phyloP scores from a whole-genome alignment of 2,797 vertebrate genomes.

The Aulostomus chinensis region DNA sequence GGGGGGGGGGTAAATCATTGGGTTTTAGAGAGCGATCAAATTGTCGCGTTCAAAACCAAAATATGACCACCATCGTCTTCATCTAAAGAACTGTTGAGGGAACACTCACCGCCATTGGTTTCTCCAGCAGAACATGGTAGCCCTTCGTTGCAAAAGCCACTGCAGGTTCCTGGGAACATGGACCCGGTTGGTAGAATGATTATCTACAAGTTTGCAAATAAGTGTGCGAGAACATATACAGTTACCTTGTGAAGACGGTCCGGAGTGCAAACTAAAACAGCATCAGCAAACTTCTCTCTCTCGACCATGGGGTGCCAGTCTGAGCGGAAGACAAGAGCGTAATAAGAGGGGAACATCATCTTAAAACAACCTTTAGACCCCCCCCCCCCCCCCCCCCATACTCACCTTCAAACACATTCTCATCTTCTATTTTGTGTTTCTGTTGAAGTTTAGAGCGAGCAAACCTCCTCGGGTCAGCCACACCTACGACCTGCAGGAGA shows the following conservation, averaged over 20 bases:
- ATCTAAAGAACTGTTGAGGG: no score
- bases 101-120: slow-evolving; percentile 85
- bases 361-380: neutral
- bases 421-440: slow-evolving; percentile 56
- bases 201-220: neutral
- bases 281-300: slow-evolving; percentile 79
- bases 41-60: no score
- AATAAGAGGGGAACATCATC: neutral
- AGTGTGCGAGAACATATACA: no score
- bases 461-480: slow-evolving; percentile 78
- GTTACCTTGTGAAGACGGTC: slow-evolving; percentile 79
- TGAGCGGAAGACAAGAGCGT: slow-evolving; percentile 32
- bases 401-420: slow-evolving; percentile 74
- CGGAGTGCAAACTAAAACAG: slow-evolving; percentile 76
- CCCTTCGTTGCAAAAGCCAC: slow-evolving; percentile 81
- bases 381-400: neutral
- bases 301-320: slow-evolving; percentile 70
- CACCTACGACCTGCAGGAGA: slow-evolving; percentile 75
- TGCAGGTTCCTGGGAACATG: slow-evolving; percentile 74
- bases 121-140: slow-evolving; percentile 85
- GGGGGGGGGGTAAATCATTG: no score
- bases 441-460: slow-evolving; percentile 74
- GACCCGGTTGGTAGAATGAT: neutral
- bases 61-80: no score
- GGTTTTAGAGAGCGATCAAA: no score